Conservation (phyloP, 2,113 vertebrate species). For the Phaetusa simplex region DNA sequence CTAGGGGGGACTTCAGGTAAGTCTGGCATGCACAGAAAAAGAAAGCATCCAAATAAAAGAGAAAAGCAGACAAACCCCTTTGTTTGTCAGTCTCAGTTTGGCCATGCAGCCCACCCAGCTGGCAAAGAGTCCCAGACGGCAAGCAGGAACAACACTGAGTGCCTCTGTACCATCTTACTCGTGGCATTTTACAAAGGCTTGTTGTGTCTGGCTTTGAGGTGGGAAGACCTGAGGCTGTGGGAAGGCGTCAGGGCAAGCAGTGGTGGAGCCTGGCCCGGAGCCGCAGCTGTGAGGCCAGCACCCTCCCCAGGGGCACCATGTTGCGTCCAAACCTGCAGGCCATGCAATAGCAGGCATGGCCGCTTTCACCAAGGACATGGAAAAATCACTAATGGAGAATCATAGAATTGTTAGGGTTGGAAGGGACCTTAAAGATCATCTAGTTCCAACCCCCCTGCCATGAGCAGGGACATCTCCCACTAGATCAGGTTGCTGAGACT, state of each 20-base stretch:
- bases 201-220: neutral
- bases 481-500: no score
- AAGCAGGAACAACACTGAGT: neutral
- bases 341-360: fast-evolving
- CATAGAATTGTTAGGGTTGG: no score
- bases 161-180: neutral
- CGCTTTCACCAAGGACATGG: neutral
- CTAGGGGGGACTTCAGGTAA: neutral
- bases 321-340: neutral
- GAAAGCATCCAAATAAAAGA: neutral
- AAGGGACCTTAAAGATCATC: no score
- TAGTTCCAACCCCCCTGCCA: no score
- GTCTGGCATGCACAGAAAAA: neutral
- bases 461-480: no score
- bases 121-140: neutral
- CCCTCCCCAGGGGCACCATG: neutral
- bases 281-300: fast-evolving
- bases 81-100: neutral
- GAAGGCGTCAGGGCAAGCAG: neutral
- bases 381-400: neutral
- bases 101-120: neutral
- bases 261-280: neutral
- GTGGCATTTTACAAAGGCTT: neutral
- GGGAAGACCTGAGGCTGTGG: neutral
- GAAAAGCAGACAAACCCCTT: neutral